phyloP scores from a whole-genome alignment of 2,113 vertebrate species.

The Aegypius monachus region DNA sequence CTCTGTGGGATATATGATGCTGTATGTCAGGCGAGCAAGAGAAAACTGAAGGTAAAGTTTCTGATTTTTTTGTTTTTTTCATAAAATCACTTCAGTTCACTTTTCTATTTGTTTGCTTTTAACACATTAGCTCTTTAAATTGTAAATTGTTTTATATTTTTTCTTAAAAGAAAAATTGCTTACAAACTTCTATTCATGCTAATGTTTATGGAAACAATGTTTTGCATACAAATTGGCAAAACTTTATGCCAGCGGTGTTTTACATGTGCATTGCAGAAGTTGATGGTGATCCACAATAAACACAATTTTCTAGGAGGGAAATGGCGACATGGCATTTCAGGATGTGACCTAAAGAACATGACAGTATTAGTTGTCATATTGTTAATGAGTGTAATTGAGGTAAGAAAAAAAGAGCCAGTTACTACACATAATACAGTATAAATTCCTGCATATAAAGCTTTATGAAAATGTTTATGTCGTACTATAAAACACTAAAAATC shows the following conservation, averaged over 20 bases:
- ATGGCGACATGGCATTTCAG: not conserved
- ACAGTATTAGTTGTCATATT: not conserved
- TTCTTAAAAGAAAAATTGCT: not conserved
- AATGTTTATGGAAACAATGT: not conserved
- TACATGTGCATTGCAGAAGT: not conserved
- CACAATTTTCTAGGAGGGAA: not conserved
- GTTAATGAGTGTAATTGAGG: not conserved
- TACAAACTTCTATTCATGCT: not conserved
- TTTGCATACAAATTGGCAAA: not conserved
- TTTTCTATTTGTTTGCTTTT: not conserved
- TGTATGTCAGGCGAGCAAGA: not conserved
- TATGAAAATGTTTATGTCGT: not conserved
- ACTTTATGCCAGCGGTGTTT: not conserved
- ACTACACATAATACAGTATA: not conserved
- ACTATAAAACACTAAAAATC: not conserved
- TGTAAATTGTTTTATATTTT: not conserved
- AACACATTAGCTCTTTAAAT: not conserved
- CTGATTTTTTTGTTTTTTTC: not conserved
- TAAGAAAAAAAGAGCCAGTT: not conserved
- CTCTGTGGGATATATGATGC: not conserved
- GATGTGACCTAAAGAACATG: not conserved
- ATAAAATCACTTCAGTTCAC: not conserved
- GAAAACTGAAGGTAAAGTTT: not conserved
- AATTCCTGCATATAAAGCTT: not conserved
- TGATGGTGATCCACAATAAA: not conserved